phyloP scores from a whole-genome alignment of 2,888 invertebrate genomes.

The Globia sparganii region DNA sequence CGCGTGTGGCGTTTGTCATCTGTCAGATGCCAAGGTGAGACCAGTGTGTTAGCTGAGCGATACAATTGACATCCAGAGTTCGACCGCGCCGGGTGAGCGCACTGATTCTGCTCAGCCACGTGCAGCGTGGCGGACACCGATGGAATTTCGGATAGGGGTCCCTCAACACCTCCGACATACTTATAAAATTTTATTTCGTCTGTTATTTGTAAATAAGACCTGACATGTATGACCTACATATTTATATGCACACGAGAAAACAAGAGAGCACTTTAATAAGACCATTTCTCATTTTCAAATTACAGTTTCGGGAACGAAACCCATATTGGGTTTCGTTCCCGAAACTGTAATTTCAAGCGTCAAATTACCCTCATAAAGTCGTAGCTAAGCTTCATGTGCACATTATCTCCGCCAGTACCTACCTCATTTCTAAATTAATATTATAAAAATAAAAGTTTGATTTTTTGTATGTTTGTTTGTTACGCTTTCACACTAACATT shows the following conservation, averaged over 20 bases:
- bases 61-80: no score
- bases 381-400: constrained; percentile 9
- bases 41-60: no score
- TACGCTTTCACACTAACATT: neutral
- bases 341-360: constrained; percentile 45
- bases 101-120: no score
- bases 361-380: constrained; percentile 44
- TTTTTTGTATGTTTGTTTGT: neutral
- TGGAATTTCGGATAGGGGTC: no score
- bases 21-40: no score
- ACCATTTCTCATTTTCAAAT: constrained; percentile 32
- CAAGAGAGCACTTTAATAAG: constrained; percentile 29
- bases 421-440: neutral
- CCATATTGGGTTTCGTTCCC: no score
- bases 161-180: no score
- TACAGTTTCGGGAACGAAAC: constrained; percentile 44
- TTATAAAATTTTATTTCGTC: neutral
- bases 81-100: no score
- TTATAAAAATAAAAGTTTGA: neutral
- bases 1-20: no score
- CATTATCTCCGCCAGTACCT: constrained; percentile 14
- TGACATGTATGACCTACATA: constrained; percentile 9
- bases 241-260: neutral
- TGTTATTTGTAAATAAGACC: neutral
- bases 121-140: no score